A percentile compares a stretch with the other conserved stretches of the same genome.
These are phyloP conservation scores for Corapipo altera DNA, from an alignment of 2,113 vertebrate genomes.

Conservation along the genomic window DNA sequence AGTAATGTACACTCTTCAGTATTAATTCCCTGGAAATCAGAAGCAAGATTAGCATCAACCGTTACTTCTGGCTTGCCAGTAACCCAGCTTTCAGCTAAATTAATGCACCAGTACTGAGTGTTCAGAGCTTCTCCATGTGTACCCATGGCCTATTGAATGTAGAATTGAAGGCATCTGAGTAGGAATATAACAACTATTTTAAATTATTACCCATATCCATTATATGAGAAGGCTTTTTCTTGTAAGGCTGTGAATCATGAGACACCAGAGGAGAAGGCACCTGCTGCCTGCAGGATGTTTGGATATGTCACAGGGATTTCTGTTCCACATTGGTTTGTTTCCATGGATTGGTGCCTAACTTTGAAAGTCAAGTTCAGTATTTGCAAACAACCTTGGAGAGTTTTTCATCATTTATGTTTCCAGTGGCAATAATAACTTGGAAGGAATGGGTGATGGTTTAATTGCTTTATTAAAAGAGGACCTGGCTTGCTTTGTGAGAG, in stretches of 20 bases:
- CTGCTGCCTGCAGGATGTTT: conserved; percentile 8
- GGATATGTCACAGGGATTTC: conserved; percentile 17
- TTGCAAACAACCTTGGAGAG: conserved; percentile 32
- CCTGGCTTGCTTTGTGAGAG: conserved; percentile 31
- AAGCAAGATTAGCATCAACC: neutral
- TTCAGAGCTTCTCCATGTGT: neutral
- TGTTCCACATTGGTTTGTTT: neutral
- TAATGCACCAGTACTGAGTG: neutral
- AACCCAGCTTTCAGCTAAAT: neutral
- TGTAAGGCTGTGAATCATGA: neutral
- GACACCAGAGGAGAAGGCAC: neutral
- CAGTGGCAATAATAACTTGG: conserved; percentile 58
- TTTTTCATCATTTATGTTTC: conserved; percentile 37
- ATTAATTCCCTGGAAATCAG: neutral
- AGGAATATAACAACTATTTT: neutral
- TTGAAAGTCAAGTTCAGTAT: conserved; percentile 13
- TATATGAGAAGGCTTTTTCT: neutral
- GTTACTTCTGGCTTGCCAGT: neutral
- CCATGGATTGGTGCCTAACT: conserved; percentile 38
- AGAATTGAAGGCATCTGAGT: neutral
- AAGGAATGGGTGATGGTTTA: conserved; percentile 27
- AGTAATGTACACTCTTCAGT: neutral
- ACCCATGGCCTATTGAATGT: neutral
- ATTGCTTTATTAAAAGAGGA: conserved; percentile 30
- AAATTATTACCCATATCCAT: neutral